These are phyloP conservation scores for Leptocoma aspasia DNA, from an alignment of 2,113 vertebrate species.

Conservation along the genomic window DNA sequence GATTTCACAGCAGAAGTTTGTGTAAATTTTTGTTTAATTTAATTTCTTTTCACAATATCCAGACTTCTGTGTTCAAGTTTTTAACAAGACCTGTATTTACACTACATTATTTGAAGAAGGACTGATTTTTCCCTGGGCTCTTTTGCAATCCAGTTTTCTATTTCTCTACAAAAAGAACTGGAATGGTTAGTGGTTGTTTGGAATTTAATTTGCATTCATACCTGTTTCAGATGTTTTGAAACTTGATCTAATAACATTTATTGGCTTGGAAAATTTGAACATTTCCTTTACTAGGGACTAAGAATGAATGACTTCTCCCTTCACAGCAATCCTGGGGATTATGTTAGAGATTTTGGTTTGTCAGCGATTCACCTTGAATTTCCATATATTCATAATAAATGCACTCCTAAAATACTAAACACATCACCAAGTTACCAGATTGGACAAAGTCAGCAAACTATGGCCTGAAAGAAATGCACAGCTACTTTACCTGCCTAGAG, in stretches of 20 bases:
- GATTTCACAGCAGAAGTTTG: not conserved
- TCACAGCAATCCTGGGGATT: not conserved
- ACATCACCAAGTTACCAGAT: not conserved
- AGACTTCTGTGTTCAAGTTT: not conserved
- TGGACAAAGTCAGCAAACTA: not conserved
- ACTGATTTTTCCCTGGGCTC: not conserved
- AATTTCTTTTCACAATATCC: not conserved
- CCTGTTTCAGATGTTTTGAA: not conserved
- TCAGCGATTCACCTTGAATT: not conserved
- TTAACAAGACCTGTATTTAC: not conserved
- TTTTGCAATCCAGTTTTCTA: not conserved
- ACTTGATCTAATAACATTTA: not conserved
- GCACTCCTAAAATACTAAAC: not conserved
- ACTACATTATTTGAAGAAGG: not conserved
- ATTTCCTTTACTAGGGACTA: not conserved
- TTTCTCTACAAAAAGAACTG: not conserved
- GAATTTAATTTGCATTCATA: not conserved
- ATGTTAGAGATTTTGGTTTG: not conserved
- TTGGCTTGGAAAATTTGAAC: not conserved
- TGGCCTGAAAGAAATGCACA: not conserved
- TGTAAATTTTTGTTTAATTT: not conserved
- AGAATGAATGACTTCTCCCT: not conserved
- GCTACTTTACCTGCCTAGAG: not conserved
- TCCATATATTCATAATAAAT: not conserved
- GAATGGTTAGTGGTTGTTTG: not conserved